A percentile compares a stretch with the other conserved stretches of the same genome.
phyloP scores from a whole-genome alignment of 2,113 vertebrate genomes.

The Anhinga rufa region DNA sequence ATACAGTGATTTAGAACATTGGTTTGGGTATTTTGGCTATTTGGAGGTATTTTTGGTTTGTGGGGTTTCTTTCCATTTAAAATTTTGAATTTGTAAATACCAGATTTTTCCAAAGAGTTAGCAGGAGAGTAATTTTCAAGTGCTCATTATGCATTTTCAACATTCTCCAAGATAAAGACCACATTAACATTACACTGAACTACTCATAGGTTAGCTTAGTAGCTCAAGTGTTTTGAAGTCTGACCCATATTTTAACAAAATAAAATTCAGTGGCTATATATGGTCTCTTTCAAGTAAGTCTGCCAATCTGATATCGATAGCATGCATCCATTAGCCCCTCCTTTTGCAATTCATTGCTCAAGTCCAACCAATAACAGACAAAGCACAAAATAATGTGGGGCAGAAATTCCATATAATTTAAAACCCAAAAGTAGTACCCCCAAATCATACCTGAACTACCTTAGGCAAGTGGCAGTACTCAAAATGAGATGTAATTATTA shows the following conservation, averaged over 20 bases:
- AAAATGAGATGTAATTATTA: not conserved
- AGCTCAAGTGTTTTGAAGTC: not conserved
- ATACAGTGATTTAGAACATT: not conserved
- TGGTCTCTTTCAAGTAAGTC: not conserved
- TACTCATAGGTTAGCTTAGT: not conserved
- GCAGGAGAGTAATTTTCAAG: not conserved
- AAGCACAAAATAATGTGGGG: not conserved
- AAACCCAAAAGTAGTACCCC: not conserved
- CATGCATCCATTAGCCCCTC: not conserved
- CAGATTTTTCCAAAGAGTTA: not conserved
- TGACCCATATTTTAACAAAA: not conserved
- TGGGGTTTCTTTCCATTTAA: not conserved
- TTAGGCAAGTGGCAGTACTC: not conserved
- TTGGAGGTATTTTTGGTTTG: not conserved
- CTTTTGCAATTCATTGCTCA: not conserved
- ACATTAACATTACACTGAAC: not conserved
- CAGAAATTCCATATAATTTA: not conserved
- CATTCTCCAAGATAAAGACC: not conserved
- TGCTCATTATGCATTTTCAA: not conserved
- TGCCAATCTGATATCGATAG: not conserved
- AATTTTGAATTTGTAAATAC: not conserved
- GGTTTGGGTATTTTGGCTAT: not conserved
- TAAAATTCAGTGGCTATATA: not conserved
- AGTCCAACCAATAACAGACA: not conserved
- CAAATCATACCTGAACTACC: not conserved